phyloP scores from a whole-genome alignment of 2,113 vertebrate species.

The Festucalex cinctus region DNA sequence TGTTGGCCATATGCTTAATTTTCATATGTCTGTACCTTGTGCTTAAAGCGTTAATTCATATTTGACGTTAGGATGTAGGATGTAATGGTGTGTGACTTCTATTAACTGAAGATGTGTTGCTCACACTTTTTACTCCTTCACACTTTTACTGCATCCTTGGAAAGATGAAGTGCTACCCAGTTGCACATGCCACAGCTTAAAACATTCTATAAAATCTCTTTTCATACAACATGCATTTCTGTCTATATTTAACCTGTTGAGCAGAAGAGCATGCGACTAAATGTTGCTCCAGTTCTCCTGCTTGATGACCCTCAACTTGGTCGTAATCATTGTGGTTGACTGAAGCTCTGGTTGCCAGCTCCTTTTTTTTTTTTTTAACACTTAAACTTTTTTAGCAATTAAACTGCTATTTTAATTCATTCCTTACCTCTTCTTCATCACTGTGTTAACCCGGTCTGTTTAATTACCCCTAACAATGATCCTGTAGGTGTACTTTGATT shows the following conservation, averaged over 20 bases:
- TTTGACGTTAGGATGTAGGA: not conserved
- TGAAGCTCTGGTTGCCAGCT: not conserved
- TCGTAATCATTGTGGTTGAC: slow-evolving; percentile 12
- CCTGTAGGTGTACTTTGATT: not conserved
- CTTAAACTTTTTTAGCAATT: slow-evolving; percentile 4
- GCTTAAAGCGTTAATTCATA: not conserved
- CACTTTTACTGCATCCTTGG: slow-evolving; percentile 10
- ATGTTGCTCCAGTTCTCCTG: not conserved
- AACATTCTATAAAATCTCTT: slow-evolving; percentile 11
- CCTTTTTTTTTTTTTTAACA: not conserved
- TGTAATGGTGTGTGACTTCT: not conserved
- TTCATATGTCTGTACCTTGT: not conserved
- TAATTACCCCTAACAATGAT: slow-evolving; percentile 5
- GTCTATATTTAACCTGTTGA: slow-evolving; percentile 36
- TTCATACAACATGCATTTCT: slow-evolving; percentile 31
- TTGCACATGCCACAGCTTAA: slow-evolving; percentile 26
- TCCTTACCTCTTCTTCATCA: not conserved
- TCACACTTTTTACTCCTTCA: slow-evolving; percentile 6
- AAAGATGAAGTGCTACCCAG: slow-evolving; percentile 50
- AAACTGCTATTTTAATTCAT: slow-evolving; percentile 5
- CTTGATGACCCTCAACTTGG: slow-evolving; percentile 16
- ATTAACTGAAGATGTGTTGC: not conserved
- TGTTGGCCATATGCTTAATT: not conserved
- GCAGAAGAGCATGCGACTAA: slow-evolving; percentile 2
- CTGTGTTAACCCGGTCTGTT: slow-evolving; percentile 17